These are phyloP conservation scores for Sturmia bella DNA, from an alignment of 2,888 invertebrate genomes.

Conservation along the genomic window DNA sequence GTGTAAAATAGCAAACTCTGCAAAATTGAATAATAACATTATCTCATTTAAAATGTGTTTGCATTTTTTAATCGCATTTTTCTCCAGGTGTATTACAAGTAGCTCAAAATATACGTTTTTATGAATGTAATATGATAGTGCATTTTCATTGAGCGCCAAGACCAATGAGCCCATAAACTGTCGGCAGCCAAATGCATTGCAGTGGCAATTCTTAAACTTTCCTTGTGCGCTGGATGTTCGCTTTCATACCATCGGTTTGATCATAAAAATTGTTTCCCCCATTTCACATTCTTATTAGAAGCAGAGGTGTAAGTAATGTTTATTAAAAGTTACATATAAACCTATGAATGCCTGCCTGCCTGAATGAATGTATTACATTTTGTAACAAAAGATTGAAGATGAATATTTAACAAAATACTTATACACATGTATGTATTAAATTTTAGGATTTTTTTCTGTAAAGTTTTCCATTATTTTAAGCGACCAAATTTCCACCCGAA, in stretches of 20 bases:
- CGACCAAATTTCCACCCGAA: neutral
- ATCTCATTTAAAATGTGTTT: neutral
- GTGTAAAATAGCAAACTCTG: too few species aligned
- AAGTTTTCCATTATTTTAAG: slow-evolving; percentile 36
- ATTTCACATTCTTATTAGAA: slow-evolving; percentile 41
- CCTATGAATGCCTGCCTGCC: neutral
- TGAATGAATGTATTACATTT: slow-evolving; percentile 17
- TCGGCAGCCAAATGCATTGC: slow-evolving; percentile 66
- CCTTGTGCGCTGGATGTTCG: slow-evolving; percentile 5
- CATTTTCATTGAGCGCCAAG: slow-evolving; percentile 61
- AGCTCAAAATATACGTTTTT: neutral
- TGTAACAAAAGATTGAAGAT: slow-evolving; percentile 35
- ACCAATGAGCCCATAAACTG: slow-evolving; percentile 69
- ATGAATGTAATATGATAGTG: slow-evolving; percentile 28
- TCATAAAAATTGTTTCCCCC: neutral
- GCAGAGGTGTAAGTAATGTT: slow-evolving; percentile 50
- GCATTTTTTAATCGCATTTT: neutral
- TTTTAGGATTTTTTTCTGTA: slow-evolving; percentile 29
- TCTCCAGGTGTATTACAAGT: slow-evolving; percentile 8
- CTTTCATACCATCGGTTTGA: slow-evolving; percentile 12
- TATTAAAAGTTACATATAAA: slow-evolving; percentile 63
- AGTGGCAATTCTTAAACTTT: slow-evolving; percentile 47
- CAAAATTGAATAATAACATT: neutral
- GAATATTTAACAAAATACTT: slow-evolving; percentile 49
- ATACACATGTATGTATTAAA: slow-evolving; percentile 46